Evolutionary conservation across 2,113 vertebrate genomes (phyloP).

Genomic region (Corythornis vintsioides): DNA sequence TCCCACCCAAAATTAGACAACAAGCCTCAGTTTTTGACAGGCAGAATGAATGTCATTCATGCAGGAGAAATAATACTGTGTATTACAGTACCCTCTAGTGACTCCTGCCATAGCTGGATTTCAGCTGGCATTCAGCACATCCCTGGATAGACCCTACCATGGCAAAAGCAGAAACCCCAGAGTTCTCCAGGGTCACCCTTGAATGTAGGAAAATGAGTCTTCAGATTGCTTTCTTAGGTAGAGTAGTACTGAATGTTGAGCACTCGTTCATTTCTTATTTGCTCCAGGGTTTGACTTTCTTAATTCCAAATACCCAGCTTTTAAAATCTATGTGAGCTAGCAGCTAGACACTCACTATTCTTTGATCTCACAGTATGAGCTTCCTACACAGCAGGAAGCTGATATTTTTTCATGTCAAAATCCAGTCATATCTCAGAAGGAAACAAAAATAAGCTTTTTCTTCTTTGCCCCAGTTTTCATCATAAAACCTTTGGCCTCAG

Average conservation of each 20-base stretch:
- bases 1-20: background rate
- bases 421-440: constrained; percentile 41
- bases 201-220: background rate
- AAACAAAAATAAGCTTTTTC: constrained; percentile 69
- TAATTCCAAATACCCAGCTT: constrained; percentile 10
- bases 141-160: background rate
- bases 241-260: background rate
- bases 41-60: background rate
- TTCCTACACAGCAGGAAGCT: constrained; percentile 38
- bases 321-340: constrained; percentile 1
- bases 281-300: background rate
- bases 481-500: constrained; percentile 54
- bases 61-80: background rate
- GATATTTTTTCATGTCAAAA: constrained; percentile 61
- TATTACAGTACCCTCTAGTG: constrained; percentile 67
- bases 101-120: constrained; percentile 20
- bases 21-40: background rate
- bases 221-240: background rate
- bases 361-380: constrained; percentile 35
- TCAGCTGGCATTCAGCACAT: background rate
- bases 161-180: background rate
- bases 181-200: background rate
- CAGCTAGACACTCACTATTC: constrained; percentile 23
- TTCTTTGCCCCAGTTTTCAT: constrained; percentile 60
- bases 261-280: background rate